Percentiles rank a stretch among this genome's conserved stretches.
Evolutionary conservation across 2,797 vertebrate genomes (phyloP).

Genomic region (Podarcis siculus): DNA sequence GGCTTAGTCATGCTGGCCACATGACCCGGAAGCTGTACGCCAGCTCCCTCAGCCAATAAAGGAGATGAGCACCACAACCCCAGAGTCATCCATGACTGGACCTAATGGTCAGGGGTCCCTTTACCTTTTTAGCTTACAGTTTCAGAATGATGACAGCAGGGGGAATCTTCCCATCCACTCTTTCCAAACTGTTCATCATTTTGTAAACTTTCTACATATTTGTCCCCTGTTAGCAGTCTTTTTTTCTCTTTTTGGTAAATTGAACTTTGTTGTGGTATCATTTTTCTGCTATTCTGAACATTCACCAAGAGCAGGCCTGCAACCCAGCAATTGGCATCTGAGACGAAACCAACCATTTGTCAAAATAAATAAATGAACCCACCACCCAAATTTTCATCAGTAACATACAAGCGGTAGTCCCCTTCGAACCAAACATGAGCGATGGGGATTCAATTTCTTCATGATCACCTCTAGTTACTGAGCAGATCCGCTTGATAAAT

Average conservation of each 20-base stretch:
- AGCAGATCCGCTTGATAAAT: conserved; percentile 56
- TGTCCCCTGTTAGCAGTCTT: not conserved
- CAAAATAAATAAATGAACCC: conserved; percentile 3
- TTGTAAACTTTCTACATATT: not conserved
- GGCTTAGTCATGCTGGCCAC: too few relatives aligned
- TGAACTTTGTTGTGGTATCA: conserved; percentile 1
- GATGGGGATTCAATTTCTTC: conserved; percentile 4
- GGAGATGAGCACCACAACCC: too few relatives aligned
- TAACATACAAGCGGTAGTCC: conserved; percentile 23
- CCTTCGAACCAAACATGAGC: not conserved
- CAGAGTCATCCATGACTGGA: too few relatives aligned
- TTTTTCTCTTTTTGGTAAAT: not conserved
- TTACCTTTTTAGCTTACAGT: too few relatives aligned
- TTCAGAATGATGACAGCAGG: not conserved
- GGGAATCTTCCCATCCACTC: not conserved
- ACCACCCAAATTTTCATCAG: conserved; percentile 3
- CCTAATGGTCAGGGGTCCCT: too few relatives aligned
- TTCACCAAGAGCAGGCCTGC: conserved; percentile 12
- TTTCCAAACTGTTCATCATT: not conserved
- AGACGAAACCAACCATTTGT: conserved; percentile 24
- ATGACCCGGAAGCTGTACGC: too few relatives aligned
- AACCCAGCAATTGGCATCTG: not conserved
- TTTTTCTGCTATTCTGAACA: not conserved
- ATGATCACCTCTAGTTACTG: conserved; percentile 22
- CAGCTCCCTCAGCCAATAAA: too few relatives aligned